A percentile compares a stretch with the other conserved stretches of the same genome.
These are phyloP conservation scores for Cheilosia soror DNA, from an alignment of 2,888 invertebrate species.

Conservation along the genomic window DNA sequence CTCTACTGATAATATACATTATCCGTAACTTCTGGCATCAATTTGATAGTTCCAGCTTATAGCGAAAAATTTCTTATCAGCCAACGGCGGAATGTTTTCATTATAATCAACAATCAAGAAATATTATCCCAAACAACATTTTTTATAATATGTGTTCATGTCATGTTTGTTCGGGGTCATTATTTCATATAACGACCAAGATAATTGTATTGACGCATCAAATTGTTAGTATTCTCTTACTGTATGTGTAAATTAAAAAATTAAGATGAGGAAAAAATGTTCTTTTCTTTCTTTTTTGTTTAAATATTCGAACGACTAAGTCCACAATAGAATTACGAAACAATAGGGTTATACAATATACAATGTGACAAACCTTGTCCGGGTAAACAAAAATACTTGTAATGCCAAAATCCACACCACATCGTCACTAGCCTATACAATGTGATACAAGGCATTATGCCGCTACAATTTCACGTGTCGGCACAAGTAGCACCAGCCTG, in stretches of 20 bases:
- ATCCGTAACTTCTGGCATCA: slow-evolving; percentile 3
- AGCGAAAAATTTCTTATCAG: slow-evolving; percentile 27
- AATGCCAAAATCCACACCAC: too few relatives aligned
- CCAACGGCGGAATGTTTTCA: background rate
- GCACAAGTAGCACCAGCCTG: too few relatives aligned
- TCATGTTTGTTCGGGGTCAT: slow-evolving; percentile 1
- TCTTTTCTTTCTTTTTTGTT: too few relatives aligned
- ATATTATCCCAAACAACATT: background rate
- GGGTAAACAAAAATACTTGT: too few relatives aligned
- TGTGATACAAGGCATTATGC: too few relatives aligned
- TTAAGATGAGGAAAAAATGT: background rate
- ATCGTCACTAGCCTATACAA: too few relatives aligned
- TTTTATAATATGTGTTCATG: background rate
- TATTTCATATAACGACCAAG: background rate
- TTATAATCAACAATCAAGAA: background rate
- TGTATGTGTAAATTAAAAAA: too few relatives aligned
- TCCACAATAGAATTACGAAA: too few relatives aligned
- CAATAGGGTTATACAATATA: too few relatives aligned
- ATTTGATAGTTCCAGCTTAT: background rate
- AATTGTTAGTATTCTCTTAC: background rate
- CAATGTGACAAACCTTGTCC: too few relatives aligned
- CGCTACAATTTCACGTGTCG: too few relatives aligned
- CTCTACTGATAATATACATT: slow-evolving; percentile 30
- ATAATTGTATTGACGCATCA: background rate
- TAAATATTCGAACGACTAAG: too few relatives aligned